Conservation (phyloP, 2,113 vertebrate genomes). For the Grantiella picta region DNA sequence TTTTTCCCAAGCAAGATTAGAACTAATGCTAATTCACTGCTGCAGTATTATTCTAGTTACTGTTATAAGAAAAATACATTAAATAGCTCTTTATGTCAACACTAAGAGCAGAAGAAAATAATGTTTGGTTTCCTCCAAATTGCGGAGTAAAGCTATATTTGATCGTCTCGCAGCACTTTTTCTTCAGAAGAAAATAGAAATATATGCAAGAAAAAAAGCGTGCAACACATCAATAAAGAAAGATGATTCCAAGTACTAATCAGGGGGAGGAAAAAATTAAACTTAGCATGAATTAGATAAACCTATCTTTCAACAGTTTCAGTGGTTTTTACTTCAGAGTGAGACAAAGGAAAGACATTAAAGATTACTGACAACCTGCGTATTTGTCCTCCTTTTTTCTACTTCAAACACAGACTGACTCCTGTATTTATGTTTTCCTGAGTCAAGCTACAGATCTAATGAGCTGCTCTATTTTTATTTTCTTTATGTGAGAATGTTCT, state of each 20-base stretch:
- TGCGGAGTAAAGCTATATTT: not conserved
- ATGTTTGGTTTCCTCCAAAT: not conserved
- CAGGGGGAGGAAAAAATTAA: not conserved
- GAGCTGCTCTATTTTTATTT: conserved; percentile 26
- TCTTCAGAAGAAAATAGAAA: not conserved
- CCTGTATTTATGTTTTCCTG: not conserved
- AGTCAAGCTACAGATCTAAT: conserved; percentile 40
- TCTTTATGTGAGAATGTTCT: not conserved
- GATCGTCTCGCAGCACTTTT: not conserved
- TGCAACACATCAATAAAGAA: not conserved
- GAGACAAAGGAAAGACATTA: not conserved
- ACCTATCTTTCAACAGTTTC: not conserved
- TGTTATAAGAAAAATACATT: not conserved
- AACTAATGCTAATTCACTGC: not conserved
- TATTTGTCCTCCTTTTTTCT: conserved; percentile 12
- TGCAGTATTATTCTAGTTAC: not conserved
- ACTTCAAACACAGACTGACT: conserved; percentile 21
- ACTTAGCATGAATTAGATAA: not conserved
- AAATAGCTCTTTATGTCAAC: not conserved
- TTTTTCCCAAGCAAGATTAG: not conserved
- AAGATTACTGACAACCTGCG: not conserved
- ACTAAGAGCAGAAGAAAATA: not conserved
- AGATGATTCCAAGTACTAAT: not conserved
- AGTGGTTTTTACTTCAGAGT: not conserved
- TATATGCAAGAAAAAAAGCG: not conserved